These are phyloP conservation scores for Tenthredo mesomela DNA, from an alignment of 2,888 invertebrate genomes.

Conservation along the genomic window DNA sequence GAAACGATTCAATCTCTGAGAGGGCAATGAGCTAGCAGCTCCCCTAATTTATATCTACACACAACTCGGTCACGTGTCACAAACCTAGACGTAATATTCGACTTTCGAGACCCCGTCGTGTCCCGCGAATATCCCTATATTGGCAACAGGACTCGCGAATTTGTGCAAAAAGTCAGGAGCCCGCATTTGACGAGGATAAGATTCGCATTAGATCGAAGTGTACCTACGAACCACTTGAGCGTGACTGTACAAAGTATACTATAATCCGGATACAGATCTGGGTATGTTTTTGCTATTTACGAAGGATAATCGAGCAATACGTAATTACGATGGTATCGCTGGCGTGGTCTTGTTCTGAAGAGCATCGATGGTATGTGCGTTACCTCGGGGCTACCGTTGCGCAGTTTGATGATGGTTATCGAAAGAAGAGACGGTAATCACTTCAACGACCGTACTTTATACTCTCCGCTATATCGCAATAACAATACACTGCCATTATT, in stretches of 20 bases:
- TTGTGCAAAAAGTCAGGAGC: background rate
- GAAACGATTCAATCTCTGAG: slow-evolving; percentile 75
- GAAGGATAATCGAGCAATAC: slow-evolving; percentile 32
- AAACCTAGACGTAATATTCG: slow-evolving; percentile 17
- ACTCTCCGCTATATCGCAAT: background rate
- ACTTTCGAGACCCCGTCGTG: background rate
- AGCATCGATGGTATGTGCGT: slow-evolving; percentile 12
- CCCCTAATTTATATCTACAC: slow-evolving; percentile 71
- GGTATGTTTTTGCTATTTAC: slow-evolving; percentile 44
- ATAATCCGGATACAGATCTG: slow-evolving; percentile 23
- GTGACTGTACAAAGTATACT: slow-evolving; percentile 1
- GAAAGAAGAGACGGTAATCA: slow-evolving; percentile 33
- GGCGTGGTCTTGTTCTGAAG: background rate
- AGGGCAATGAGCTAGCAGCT: slow-evolving; percentile 59
- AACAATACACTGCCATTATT: slow-evolving; percentile 32
- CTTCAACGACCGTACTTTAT: slow-evolving; percentile 23
- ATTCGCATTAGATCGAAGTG: background rate
- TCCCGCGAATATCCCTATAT: background rate
- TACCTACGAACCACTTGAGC: background rate
- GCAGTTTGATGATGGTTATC: slow-evolving; percentile 43
- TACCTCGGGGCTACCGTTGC: slow-evolving; percentile 46
- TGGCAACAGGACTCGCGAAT: background rate
- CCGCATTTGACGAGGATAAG: background rate
- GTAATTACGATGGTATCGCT: slow-evolving; percentile 44
- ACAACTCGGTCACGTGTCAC: slow-evolving; percentile 38